These are phyloP conservation scores for Nothoprocta pentlandii DNA, from an alignment of 2,113 vertebrate species.

Conservation along the genomic window DNA sequence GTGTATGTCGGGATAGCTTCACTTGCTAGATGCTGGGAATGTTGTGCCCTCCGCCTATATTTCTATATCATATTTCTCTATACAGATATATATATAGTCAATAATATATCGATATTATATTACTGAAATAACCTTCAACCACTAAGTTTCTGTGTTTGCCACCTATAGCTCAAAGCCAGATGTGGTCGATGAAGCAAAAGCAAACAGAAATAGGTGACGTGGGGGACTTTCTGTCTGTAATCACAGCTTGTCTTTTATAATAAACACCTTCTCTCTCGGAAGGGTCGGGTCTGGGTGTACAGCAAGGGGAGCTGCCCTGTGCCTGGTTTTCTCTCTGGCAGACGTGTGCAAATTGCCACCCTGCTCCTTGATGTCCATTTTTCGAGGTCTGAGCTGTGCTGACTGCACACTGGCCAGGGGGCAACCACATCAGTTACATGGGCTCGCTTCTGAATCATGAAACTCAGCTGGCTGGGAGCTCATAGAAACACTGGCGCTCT, in stretches of 20 bases:
- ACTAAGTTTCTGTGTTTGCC: background rate
- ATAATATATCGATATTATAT: background rate
- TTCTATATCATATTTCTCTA: background rate
- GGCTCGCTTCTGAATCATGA: background rate
- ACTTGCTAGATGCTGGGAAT: background rate
- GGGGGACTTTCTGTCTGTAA: background rate
- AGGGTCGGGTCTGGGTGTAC: background rate
- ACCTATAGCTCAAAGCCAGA: accelerated
- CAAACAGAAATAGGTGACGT: background rate
- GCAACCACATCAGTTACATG: background rate
- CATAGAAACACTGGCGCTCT: background rate
- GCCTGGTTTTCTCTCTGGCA: background rate
- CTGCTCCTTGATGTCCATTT: background rate
- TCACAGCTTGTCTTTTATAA: background rate
- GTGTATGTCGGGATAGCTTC: background rate
- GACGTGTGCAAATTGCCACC: background rate
- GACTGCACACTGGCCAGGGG: background rate
- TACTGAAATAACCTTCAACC: background rate
- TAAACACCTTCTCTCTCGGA: background rate
- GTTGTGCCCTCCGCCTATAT: background rate
- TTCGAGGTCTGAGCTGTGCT: background rate
- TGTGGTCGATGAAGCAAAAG: background rate
- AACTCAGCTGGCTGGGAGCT: background rate
- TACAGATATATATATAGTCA: background rate
- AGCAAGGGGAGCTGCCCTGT: background rate